Conservation (phyloP, 2,113 vertebrate species). For the Myotis brandtii region DNA sequence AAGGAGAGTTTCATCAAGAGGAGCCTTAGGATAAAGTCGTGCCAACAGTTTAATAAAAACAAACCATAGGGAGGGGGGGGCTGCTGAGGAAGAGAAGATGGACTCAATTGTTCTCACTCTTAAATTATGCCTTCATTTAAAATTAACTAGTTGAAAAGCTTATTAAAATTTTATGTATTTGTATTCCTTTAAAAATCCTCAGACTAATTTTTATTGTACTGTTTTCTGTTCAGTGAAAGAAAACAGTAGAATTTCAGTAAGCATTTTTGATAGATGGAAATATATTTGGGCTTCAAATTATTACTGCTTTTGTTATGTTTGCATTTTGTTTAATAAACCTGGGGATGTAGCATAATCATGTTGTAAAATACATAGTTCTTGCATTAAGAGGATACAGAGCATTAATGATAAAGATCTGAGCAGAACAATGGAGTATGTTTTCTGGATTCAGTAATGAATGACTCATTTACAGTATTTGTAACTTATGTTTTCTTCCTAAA, state of each 20-base stretch:
- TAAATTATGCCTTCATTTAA: not conserved
- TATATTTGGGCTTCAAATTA: not conserved
- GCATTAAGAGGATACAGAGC: not conserved
- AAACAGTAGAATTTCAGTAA: not conserved
- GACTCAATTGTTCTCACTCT: not conserved
- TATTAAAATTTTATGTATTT: not conserved
- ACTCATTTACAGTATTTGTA: not conserved
- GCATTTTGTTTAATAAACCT: slow-evolving; percentile 10
- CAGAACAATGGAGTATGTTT: not conserved
- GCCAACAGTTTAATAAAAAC: not conserved
- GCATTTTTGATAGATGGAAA: not conserved
- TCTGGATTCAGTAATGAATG: not conserved
- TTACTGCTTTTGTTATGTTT: not conserved
- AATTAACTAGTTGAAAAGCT: not conserved
- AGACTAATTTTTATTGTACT: slow-evolving; percentile 14
- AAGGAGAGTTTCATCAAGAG: not conserved
- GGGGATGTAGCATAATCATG: not conserved
- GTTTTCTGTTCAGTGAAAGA: not conserved
- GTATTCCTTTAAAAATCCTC: not conserved
- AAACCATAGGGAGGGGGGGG: not conserved
- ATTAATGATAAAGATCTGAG: not conserved
- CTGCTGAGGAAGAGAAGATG: not conserved
- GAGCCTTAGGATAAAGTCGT: not conserved
- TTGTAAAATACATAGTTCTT: not conserved
- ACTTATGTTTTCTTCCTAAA: not conserved